Conservation (phyloP, 2,888 invertebrate species). For the Archaeoteleia sp. region DNA sequence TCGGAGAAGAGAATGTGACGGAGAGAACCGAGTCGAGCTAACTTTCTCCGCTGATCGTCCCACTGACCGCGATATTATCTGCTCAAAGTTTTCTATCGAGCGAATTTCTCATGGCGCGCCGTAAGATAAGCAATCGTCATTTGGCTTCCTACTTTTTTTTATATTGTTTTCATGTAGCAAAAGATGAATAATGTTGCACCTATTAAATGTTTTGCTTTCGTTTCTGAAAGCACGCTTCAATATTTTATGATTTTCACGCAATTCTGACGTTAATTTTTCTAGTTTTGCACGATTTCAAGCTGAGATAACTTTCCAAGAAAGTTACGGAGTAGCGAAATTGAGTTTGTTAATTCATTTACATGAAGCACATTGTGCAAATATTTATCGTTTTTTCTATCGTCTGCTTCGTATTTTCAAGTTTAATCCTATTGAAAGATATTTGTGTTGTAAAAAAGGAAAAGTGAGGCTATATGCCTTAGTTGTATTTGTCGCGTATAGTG, state of each 20-base stretch:
- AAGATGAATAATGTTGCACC: slow-evolving; percentile 13
- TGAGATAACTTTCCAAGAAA: slow-evolving; percentile 35
- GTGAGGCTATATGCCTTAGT: too few relatives aligned
- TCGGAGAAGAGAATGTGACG: slow-evolving; percentile 39
- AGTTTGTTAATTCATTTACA: slow-evolving; percentile 41
- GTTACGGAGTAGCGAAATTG: slow-evolving; percentile 34
- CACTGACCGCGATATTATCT: slow-evolving; percentile 72
- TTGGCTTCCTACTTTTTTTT: slow-evolving; percentile 11
- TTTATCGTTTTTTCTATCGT: not conserved
- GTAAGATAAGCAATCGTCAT: slow-evolving; percentile 25
- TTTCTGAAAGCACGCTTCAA: slow-evolving; percentile 20
- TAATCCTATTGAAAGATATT: too few relatives aligned
- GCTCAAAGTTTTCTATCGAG: slow-evolving; percentile 65
- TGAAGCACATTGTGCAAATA: slow-evolving; percentile 20
- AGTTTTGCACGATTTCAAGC: slow-evolving; percentile 15
- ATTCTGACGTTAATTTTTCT: slow-evolving; percentile 24
- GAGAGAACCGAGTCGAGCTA: slow-evolving; percentile 53
- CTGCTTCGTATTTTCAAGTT: too few relatives aligned
- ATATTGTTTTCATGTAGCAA: not conserved
- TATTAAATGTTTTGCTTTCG: slow-evolving; percentile 22
- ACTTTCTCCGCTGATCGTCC: slow-evolving; percentile 73
- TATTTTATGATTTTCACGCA: slow-evolving; percentile 10
- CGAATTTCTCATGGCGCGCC: slow-evolving; percentile 38
- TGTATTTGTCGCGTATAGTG: too few relatives aligned
- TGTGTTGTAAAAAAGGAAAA: too few relatives aligned